Base-by-base conservation (phyloP, 2,888 invertebrate species). In the Ptychoptera albimana region DNA sequence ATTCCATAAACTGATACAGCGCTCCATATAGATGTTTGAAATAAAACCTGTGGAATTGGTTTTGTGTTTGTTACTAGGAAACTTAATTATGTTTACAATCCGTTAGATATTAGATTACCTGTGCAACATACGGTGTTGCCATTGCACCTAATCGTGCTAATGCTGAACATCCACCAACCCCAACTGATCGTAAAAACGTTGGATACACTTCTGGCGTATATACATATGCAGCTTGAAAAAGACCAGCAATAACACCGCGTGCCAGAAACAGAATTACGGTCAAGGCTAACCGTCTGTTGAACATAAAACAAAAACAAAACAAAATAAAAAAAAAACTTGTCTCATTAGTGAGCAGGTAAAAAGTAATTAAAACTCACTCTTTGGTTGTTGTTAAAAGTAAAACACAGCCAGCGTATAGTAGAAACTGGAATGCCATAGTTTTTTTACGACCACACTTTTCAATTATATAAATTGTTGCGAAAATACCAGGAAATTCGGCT, bases 191-290 rank as follows among this genome's bases (percentile, higher is more conserved):
- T 40, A 92, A 66, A 14, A 87, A 83, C 1, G 89, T 89, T 0
- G 93, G 92, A 60, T 92, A 93, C 4, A 91, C 86, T 75, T 93
- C 93, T 8, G 93, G 92, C 7, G 93, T 94, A 58, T 94, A 94
- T 6, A 93, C 91, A 58, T 93, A 94, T 0, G 91, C 89, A 0
- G 91, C 91, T 72, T 93, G 92, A 61, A 94, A 94, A 2, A 92
- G 79, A 0, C 93, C 93, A 14, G 92, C 89, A 53, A 93, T 89
- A 49, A 93, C 83, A 5, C 88, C 92, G 52, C 94, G 73, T 1
- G 91, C 88, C 52, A 91, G 60, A 61, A 93, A 93, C 50, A 94
- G 67, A 51, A 89, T 75, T 42, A 85, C 73, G 0, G 91, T 93
- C 51, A 92, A 66, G 53, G 79, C 73, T 7, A 75, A 73, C 29